Percentiles rank a stretch among this genome's conserved stretches.
phyloP scores from a whole-genome alignment of 1,140 invertebrate species.

The Branchinecta lynchi region DNA sequence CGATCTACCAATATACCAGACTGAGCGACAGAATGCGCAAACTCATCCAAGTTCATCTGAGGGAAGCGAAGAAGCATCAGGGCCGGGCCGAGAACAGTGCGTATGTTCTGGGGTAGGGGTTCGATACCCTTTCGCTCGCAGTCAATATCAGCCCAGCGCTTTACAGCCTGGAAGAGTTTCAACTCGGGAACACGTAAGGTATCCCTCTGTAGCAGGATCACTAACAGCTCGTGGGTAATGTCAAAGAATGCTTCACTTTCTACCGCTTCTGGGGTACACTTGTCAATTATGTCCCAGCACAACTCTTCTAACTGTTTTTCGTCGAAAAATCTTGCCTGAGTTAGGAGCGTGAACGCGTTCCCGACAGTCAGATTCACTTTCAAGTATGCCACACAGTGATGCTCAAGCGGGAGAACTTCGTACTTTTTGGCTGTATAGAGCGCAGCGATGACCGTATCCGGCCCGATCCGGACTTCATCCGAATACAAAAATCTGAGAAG shows the following conservation, averaged over 20 bases:
- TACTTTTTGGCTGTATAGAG: slow-evolving; percentile 77
- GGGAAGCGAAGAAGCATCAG: slow-evolving; percentile 64
- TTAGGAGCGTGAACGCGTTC: slow-evolving; percentile 70
- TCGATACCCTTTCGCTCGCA: slow-evolving; percentile 48
- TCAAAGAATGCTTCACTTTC: slow-evolving; percentile 72
- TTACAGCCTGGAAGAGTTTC: slow-evolving; percentile 53
- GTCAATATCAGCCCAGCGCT: slow-evolving; percentile 60
- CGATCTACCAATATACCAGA: slow-evolving; percentile 55
- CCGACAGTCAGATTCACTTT: slow-evolving; percentile 60
- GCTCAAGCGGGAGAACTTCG: slow-evolving; percentile 61
- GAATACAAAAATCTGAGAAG: slow-evolving; percentile 55
- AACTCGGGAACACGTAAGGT: slow-evolving; percentile 64
- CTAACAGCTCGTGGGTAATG: slow-evolving; percentile 66
- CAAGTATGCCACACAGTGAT: slow-evolving; percentile 69
- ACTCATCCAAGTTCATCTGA: slow-evolving; percentile 72
- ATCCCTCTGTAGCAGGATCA: slow-evolving; percentile 61
- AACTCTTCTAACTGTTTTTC: slow-evolving; percentile 58
- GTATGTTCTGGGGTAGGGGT: slow-evolving; percentile 39
- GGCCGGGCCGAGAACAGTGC: slow-evolving; percentile 47
- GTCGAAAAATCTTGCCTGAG: slow-evolving; percentile 60
- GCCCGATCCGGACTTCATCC: slow-evolving; percentile 68
- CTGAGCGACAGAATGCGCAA: slow-evolving; percentile 61
- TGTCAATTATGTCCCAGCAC: slow-evolving; percentile 72
- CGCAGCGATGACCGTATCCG: slow-evolving; percentile 73
- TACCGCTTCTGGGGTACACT: slow-evolving; percentile 62